Base-by-base conservation (phyloP, 37 sponge, comb jelly and placozoan species). In the Haliclona indistincta region DNA sequence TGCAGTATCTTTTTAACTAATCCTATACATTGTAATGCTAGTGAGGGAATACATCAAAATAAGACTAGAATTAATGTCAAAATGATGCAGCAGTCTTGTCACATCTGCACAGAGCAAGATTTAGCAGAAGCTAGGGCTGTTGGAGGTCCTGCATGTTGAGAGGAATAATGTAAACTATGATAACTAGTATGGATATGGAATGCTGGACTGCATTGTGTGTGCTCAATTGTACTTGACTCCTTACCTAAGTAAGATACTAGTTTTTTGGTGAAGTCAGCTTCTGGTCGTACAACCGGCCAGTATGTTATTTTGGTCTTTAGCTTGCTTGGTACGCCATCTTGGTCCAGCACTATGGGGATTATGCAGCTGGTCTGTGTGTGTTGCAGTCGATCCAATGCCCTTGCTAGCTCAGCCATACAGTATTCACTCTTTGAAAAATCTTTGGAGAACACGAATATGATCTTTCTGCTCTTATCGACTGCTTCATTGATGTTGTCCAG, bases 381-480 rank as follows among this genome's bases (percentile, higher is more conserved):
- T 15, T 28, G 40, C 53, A 61, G 37, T 34, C 74, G 29, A 30
- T 65, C 33, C 82, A 81, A 38, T 28, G 82, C 74, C 2, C 28
- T 64, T 32, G 63, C 56, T 17, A 81, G 56, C 43, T 81, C 82
- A 42, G 38, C 32, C 15, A 30, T 28, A 45, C 77, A 76, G 42
- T 71, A 84, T 23, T 63, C 34, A 60, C 77, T 76, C 61, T 68
- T 53, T 30, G 42, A 17, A 34, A 72, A 81, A 39, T 65, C 28
- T 35, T 64, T 67, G 17, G 73, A 64, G 33, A 81, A 65, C n/a
- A 81, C 82, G 36, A 73, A 64, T 13, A 81, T 52, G n/a, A 73
- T 39, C 63, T 73, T 73, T n/a, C 82, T 62, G 42, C 82, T 81
- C 56, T 64, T 45, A 55, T 71, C 34, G 6, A 73, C 52, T 51